A percentile compares a stretch with the other conserved stretches of the same genome.
These are phyloP conservation scores for Bos javanicus DNA, from an alignment of 2,113 vertebrate species.

Conservation along the genomic window DNA sequence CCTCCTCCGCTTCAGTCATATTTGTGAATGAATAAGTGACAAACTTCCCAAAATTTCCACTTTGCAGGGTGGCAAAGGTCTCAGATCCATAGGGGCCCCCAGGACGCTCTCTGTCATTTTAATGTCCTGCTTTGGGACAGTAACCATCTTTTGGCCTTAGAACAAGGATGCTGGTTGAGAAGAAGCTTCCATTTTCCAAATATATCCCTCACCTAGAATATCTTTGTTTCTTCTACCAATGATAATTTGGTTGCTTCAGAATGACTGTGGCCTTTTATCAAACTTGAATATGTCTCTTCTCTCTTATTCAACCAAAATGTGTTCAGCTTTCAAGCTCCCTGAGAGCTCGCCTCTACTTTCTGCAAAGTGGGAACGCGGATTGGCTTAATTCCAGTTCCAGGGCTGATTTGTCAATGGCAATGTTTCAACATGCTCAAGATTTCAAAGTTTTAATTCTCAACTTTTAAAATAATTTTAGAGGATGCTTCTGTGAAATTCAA, in stretches of 20 bases:
- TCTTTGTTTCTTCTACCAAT: background rate
- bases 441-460: background rate
- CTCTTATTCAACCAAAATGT: background rate
- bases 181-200: background rate
- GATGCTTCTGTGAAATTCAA: background rate
- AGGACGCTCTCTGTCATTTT: background rate
- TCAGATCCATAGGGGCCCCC: background rate
- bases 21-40: accelerated
- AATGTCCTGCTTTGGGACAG: background rate
- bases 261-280: background rate
- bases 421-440: background rate
- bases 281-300: background rate
- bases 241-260: background rate
- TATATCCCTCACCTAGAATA: background rate
- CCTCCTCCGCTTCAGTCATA: accelerated
- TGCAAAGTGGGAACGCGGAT: background rate
- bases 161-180: background rate
- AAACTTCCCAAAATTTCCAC: background rate
- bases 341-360: background rate
- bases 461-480: background rate
- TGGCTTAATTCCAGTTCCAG: background rate
- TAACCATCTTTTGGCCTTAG: background rate
- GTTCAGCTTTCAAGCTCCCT: background rate
- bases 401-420: background rate
- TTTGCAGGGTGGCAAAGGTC: background rate